These are phyloP conservation scores for Menidia beryllina DNA, from an alignment of 2,113 vertebrate genomes.

Conservation along the genomic window DNA sequence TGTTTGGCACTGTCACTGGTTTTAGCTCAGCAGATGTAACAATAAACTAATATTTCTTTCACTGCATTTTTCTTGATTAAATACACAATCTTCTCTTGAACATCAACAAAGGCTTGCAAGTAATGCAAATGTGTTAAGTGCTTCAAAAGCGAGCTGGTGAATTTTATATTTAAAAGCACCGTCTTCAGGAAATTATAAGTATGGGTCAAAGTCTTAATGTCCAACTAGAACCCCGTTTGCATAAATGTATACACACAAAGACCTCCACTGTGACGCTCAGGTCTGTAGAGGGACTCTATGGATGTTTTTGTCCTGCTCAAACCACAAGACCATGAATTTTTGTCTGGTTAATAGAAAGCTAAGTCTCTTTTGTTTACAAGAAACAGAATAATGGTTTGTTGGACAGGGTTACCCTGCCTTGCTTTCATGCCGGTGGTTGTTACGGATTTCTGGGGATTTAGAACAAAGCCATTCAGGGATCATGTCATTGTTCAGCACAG, in stretches of 20 bases:
- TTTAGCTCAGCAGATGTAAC: neutral
- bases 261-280: neutral
- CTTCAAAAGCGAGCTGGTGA: slow-evolving; percentile 16
- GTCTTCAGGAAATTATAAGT: slow-evolving; percentile 34
- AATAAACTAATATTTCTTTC: slow-evolving; percentile 19
- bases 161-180: slow-evolving; percentile 49
- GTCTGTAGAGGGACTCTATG: slow-evolving; percentile 19
- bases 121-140: neutral
- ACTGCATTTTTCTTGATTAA: neutral
- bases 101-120: neutral
- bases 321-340: slow-evolving; percentile 55
- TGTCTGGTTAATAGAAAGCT: slow-evolving; percentile 56
- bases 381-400: slow-evolving; percentile 58
- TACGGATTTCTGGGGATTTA: slow-evolving; percentile 70
- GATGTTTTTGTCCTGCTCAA: slow-evolving; percentile 60
- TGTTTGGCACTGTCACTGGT: slow-evolving; percentile 7
- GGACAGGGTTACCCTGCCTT: slow-evolving; percentile 54
- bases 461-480: slow-evolving; percentile 64
- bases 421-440: slow-evolving; percentile 66
- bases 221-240: neutral
- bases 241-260: neutral
- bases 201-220: slow-evolving; percentile 30
- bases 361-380: slow-evolving; percentile 58
- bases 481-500: slow-evolving; percentile 61
- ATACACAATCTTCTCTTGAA: neutral